Evolutionary conservation across 2,797 vertebrate genomes (phyloP).

Genomic region (Stomatorhinus walkeri): DNA sequence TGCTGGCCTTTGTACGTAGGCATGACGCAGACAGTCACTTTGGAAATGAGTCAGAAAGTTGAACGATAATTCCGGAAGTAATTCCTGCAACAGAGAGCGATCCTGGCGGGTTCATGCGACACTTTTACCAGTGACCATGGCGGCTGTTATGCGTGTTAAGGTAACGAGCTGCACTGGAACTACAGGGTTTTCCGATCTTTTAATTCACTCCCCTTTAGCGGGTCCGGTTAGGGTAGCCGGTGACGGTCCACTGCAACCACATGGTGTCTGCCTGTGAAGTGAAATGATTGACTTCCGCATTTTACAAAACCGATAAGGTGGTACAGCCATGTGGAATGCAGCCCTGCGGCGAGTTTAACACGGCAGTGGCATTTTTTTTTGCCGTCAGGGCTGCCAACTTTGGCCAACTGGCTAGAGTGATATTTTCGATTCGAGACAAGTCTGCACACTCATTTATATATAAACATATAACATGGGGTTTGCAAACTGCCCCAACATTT

Average conservation of each 20-base stretch:
- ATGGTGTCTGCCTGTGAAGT: not conserved
- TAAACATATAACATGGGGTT: not conserved
- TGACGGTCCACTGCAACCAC: not conserved
- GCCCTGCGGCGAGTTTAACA: not conserved
- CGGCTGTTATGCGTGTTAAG: not conserved
- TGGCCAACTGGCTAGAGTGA: not conserved
- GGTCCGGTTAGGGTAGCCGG: not conserved
- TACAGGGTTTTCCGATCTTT: not conserved
- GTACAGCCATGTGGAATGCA: not conserved
- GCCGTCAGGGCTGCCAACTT: not conserved
- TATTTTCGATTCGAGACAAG: not conserved
- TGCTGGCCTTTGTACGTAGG: not conserved
- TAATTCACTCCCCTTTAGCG: not conserved
- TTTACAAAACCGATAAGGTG: not conserved
- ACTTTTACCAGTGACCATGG: not conserved
- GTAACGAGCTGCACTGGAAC: not conserved
- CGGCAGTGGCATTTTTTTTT: not conserved
- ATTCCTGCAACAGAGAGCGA: not conserved
- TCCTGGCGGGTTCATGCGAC: not conserved
- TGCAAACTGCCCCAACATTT: not conserved
- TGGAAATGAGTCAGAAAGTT: not conserved
- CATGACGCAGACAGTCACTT: not conserved
- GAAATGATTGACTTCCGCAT: not conserved
- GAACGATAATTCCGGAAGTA: not conserved
- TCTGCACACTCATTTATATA: not conserved